phyloP scores from a whole-genome alignment of 2,888 invertebrate species.

The Chrysolina oricalcia region DNA sequence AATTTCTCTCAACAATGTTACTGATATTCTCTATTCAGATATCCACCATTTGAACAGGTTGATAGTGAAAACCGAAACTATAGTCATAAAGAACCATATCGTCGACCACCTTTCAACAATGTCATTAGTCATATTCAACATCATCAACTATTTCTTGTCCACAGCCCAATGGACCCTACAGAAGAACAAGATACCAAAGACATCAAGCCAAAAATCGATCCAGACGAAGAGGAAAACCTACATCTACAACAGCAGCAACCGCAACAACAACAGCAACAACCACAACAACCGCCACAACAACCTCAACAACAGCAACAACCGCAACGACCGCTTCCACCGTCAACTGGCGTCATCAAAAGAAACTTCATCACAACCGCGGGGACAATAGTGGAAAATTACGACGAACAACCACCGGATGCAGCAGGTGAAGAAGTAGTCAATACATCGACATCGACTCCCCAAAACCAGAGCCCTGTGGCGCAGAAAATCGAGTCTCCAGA shows the following conservation, averaged over 20 bases:
- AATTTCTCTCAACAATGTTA: no score
- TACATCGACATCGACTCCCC: slow-evolving; percentile 52
- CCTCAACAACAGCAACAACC: slow-evolving; percentile 19
- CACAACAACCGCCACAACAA: slow-evolving; percentile 27
- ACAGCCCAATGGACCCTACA: slow-evolving; percentile 54
- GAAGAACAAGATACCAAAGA: slow-evolving; percentile 50
- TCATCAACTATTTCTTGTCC: neutral
- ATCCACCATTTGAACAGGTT: neutral
- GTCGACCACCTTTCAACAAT: neutral
- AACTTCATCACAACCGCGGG: slow-evolving; percentile 69
- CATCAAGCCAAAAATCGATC: slow-evolving; percentile 49
- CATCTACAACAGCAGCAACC: slow-evolving; percentile 33
- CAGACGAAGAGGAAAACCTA: slow-evolving; percentile 32
- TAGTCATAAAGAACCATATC: neutral
- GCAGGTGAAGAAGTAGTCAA: slow-evolving; percentile 68
- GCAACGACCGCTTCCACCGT: neutral
- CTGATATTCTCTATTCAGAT: no score
- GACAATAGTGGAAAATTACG: slow-evolving; percentile 65
- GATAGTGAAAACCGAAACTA: neutral
- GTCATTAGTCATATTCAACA: neutral
- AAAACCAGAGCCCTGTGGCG: slow-evolving; percentile 49
- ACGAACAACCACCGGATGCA: slow-evolving; percentile 62
- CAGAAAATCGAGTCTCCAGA: slow-evolving; percentile 45
- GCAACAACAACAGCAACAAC: slow-evolving; percentile 32
- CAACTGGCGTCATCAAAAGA: slow-evolving; percentile 60